Evolutionary conservation across 2,888 invertebrate species (phyloP).

Genomic region (Sepiola atlantica): DNA sequence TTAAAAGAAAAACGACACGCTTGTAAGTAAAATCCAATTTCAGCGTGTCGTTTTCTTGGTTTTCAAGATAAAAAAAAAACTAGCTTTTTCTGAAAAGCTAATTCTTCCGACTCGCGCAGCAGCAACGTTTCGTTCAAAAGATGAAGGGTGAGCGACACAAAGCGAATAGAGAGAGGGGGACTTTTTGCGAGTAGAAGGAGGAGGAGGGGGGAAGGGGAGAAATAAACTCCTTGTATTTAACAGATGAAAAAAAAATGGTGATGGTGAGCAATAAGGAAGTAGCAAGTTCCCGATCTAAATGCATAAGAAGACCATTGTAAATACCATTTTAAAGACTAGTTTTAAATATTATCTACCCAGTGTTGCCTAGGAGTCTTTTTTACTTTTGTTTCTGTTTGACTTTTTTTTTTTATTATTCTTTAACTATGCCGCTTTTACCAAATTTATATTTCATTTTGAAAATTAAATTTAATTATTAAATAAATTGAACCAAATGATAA

Average conservation of each 20-base stretch:
- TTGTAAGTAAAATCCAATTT: not conserved
- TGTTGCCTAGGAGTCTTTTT: not conserved
- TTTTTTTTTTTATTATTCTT: not conserved
- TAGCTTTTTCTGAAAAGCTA: not conserved
- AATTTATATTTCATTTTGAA: no score
- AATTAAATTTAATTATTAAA: no score
- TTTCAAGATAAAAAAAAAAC: not conserved
- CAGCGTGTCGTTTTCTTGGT: not conserved
- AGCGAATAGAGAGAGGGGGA: not conserved
- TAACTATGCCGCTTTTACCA: no score
- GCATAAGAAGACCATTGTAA: no score
- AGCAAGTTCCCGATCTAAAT: not conserved
- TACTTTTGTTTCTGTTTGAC: not conserved
- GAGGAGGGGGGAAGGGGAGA: no score
- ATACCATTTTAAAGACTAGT: no score
- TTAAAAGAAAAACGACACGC: not conserved
- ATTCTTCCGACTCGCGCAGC: not conserved
- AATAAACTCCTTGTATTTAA: no score
- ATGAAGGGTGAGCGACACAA: not conserved
- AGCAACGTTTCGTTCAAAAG: not conserved
- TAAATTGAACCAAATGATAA: not conserved
- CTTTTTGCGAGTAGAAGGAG: no score
- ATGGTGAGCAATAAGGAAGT: no score
- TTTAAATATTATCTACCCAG: not conserved
- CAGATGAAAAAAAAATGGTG: no score